phyloP scores from a whole-genome alignment of 2,113 vertebrate genomes.

The Actinemys pallida region DNA sequence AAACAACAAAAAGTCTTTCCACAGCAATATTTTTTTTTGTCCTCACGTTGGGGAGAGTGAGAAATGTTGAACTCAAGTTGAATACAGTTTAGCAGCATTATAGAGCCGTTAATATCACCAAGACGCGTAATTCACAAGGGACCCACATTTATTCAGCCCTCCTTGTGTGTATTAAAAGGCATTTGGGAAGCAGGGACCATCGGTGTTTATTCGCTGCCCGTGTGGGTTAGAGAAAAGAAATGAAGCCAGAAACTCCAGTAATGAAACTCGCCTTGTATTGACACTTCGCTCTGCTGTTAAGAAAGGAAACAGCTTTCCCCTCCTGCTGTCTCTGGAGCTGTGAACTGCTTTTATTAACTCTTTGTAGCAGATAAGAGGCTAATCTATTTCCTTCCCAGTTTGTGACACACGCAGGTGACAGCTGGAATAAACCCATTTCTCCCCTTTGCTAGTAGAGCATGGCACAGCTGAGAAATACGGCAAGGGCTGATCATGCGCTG shows the following conservation, averaged over 20 bases:
- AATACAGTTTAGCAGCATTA: not conserved
- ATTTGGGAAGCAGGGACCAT: not conserved
- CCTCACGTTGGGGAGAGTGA: not conserved
- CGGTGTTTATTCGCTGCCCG: not conserved
- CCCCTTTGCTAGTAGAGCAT: not conserved
- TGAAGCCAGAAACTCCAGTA: not conserved
- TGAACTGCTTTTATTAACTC: not conserved
- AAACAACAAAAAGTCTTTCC: not conserved
- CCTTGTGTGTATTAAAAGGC: not conserved
- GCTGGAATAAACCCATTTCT: conserved; percentile 20
- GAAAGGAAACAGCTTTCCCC: not conserved
- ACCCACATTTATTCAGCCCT: not conserved
- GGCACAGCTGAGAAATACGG: conserved; percentile 11
- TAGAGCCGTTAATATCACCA: conserved; percentile 15
- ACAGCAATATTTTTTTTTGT: not conserved
- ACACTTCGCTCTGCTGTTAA: not conserved
- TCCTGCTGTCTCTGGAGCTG: not conserved
- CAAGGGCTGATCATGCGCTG: not conserved
- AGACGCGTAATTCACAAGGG: conserved; percentile 17
- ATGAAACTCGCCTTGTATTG: not conserved
- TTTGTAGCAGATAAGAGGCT: conserved; percentile 5
- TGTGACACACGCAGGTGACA: not conserved
- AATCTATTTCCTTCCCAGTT: not conserved
- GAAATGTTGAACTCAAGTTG: not conserved
- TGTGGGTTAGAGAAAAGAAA: not conserved